A percentile compares a stretch with the other conserved stretches of the same genome.
Conservation (phyloP, 37 sponge, comb jelly and placozoan species). For the Petrosia ficiformis region DNA sequence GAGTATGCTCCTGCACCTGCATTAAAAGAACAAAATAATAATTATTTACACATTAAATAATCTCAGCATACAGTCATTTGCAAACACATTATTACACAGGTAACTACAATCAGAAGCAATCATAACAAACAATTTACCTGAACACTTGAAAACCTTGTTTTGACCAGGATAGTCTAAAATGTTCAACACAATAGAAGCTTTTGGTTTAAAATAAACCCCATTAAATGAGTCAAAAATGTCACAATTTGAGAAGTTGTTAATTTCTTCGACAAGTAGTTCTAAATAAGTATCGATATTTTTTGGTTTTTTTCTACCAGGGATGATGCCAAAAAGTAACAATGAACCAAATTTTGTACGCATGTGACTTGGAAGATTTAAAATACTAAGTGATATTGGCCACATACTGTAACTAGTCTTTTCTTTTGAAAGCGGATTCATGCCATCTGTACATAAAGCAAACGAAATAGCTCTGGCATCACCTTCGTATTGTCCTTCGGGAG, state of each 20-base stretch:
- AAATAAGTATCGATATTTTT: conserved; percentile 9
- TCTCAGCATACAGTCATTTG: too few species aligned
- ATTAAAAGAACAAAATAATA: background rate
- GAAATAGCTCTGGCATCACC: background rate
- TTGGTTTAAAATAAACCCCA: background rate
- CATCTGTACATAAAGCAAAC: conserved; percentile 21
- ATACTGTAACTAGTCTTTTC: conserved; percentile 13
- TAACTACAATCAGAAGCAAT: background rate
- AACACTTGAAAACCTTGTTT: background rate
- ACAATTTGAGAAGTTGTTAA: background rate
- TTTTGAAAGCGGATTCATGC: conserved; percentile 24
- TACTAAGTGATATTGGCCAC: conserved; percentile 28
- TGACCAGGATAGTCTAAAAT: conserved; percentile 28
- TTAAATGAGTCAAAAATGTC: conserved; percentile 7
- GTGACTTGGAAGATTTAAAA: conserved; percentile 22
- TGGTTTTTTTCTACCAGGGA: too few species aligned
- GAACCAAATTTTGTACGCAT: background rate
- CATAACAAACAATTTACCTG: background rate
- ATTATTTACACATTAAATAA: too few species aligned
- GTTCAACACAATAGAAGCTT: conserved; percentile 15
- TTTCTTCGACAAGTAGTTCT: conserved; percentile 28
- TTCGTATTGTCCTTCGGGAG: background rate
- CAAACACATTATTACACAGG: background rate
- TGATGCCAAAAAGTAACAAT: conserved; percentile 15
- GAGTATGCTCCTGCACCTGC: conserved; percentile 20